Conservation (phyloP, 1,140 invertebrate genomes). For the Drosophila melanica region DNA sequence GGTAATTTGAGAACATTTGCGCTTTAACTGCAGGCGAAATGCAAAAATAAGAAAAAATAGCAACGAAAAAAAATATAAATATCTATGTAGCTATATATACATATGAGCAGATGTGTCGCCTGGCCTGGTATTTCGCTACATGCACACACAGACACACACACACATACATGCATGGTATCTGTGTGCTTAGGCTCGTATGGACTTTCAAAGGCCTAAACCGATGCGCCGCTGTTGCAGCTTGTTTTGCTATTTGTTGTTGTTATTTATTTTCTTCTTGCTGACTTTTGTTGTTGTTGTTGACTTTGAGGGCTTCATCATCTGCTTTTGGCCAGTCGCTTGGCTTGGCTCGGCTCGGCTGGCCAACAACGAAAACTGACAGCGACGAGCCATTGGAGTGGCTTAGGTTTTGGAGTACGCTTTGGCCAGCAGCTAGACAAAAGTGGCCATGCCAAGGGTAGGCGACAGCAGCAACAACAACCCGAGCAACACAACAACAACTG, state of each 20-base stretch:
- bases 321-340: slow-evolving; percentile 73
- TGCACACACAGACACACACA: slow-evolving; percentile 9
- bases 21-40: slow-evolving; percentile 76
- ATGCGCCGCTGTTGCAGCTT: slow-evolving; percentile 65
- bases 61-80: slow-evolving; percentile 41
- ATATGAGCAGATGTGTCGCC: slow-evolving; percentile 73
- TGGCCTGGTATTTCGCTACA: slow-evolving; percentile 20
- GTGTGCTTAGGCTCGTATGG: slow-evolving; percentile 50
- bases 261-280: slow-evolving; percentile 23
- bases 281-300: slow-evolving; percentile 54
- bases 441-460: slow-evolving; percentile 65
- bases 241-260: slow-evolving; percentile 30
- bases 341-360: slow-evolving; percentile 41
- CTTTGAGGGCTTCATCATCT: slow-evolving; percentile 82
- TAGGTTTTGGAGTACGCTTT: slow-evolving; percentile 76
- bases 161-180: slow-evolving; percentile 25
- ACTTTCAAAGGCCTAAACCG: slow-evolving; percentile 81
- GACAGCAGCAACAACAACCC: slow-evolving; percentile 43
- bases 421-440: slow-evolving; percentile 53
- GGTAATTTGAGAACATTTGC: slow-evolving; percentile 82
- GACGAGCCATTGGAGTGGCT: slow-evolving; percentile 70
- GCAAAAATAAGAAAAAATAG: slow-evolving; percentile 41
- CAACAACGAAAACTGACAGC: slow-evolving; percentile 75
- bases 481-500: slow-evolving; percentile 40
- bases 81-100: slow-evolving; percentile 40